Evolutionary conservation across 2,888 invertebrate genomes (phyloP), one percentile per base, ranked within the genome.

Genomic region (Ichneumon xanthorius): DNA sequence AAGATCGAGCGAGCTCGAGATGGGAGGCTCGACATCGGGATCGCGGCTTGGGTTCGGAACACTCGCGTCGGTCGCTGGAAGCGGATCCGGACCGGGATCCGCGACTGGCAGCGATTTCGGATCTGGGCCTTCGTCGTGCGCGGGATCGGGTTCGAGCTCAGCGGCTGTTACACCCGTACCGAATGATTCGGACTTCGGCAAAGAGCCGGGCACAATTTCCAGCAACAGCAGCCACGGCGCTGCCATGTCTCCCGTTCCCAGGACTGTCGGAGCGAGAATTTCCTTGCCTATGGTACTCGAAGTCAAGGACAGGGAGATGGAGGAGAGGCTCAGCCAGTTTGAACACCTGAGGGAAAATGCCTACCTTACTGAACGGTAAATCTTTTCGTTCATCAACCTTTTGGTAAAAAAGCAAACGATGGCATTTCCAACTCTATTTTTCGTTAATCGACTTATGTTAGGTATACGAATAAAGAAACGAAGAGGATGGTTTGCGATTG

Each of bases 401-500:
- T 71, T 68, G 11, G 14, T 45, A 14, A 14, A 5, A 55, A 48
- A 55, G 33, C 26, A 40, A 53, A 33, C 2, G 14, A 37, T 48
- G 14, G n/a, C 11, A 65, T 58, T 26, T n/a, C n/a, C 30, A 30
- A 16, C 4, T 40, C 3, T 48, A 48, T 16, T 48, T 19, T 55
- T n/a, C 7, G 16, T 14, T 30, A 7, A 63, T 7, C n/a, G 33
- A 63, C 16, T 33, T 16, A 3, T 2, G 1, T 33, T 86, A 95
- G 95, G 88, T 94, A 97, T 93, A 96, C 97, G 83, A 98, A 97
- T 94, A 98, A 97, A 92, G 98, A 99, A 93, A 97, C 98, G 0
- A 97, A 97, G 89, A 96, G 98, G 89, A 99, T 99, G 99, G 96
- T 97, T 45, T 99, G 99, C 94, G 99, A 99, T 94, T 99, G 99